These are phyloP conservation scores for Tangachromis dhanisi DNA, from an alignment of 2,113 vertebrate genomes.

Conservation along the genomic window DNA sequence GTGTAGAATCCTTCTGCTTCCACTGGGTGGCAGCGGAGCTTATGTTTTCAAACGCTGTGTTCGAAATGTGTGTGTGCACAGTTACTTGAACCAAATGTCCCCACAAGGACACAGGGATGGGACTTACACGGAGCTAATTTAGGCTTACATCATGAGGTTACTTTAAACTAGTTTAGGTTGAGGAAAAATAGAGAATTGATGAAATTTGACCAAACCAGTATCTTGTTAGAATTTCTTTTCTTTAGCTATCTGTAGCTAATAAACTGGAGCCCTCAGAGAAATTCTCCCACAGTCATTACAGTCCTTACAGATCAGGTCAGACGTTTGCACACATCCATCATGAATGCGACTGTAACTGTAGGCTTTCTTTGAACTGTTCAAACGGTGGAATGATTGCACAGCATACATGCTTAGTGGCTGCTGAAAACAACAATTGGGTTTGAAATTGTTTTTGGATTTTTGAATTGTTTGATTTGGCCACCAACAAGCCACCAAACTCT, in stretches of 20 bases:
- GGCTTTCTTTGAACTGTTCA: not conserved
- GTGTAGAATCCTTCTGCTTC: not conserved
- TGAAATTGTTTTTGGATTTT: not conserved
- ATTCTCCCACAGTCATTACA: not conserved
- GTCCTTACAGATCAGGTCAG: not conserved
- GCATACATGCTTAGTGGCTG: not conserved
- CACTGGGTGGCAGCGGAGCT: conserved; percentile 28
- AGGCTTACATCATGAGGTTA: not conserved
- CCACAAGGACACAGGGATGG: not conserved
- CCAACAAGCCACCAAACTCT: not conserved
- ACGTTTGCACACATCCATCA: not conserved
- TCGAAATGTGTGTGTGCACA: not conserved
- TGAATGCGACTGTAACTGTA: not conserved
- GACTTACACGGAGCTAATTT: not conserved
- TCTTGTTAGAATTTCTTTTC: not conserved
- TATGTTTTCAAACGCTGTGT: not conserved
- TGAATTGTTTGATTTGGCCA: not conserved
- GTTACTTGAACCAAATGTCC: not conserved
- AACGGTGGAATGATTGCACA: not conserved
- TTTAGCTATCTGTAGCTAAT: not conserved
- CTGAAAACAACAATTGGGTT: not conserved
- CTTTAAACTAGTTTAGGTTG: not conserved
- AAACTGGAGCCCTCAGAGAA: not conserved
- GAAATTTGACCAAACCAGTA: not conserved
- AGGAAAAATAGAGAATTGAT: not conserved